A percentile compares a stretch with the other conserved stretches of the same genome.
These are phyloP conservation scores for Hystrix cristata DNA, from an alignment of 2,113 vertebrate genomes.

Conservation along the genomic window DNA sequence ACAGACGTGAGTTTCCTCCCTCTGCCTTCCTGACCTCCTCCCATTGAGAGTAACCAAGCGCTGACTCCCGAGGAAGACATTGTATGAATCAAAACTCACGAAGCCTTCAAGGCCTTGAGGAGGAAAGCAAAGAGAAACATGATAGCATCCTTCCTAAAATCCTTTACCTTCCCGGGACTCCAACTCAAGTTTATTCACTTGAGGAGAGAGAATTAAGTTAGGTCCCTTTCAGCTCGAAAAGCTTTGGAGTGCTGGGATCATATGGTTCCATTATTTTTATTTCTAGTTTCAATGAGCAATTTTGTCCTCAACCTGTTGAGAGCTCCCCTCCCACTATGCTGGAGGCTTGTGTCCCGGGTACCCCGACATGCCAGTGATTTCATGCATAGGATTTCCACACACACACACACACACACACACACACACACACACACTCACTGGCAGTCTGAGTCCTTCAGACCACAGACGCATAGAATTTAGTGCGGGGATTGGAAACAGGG, in stretches of 20 bases:
- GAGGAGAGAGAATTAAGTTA: slow-evolving; percentile 29
- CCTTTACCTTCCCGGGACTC: neutral
- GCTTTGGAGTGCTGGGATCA: slow-evolving; percentile 59
- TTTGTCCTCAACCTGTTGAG: slow-evolving; percentile 29
- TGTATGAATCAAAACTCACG: slow-evolving; percentile 29
- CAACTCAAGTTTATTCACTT: neutral
- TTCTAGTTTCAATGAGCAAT: slow-evolving; percentile 64
- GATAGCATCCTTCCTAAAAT: slow-evolving; percentile 3
- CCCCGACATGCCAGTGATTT: neutral
- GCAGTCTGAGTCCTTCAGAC: neutral
- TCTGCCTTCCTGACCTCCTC: neutral
- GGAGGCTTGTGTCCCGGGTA: neutral
- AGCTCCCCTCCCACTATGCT: neutral
- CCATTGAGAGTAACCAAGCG: neutral
- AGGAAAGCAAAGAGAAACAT: slow-evolving; percentile 54
- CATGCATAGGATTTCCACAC: neutral
- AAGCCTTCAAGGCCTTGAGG: neutral
- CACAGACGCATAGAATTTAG: neutral
- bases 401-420: fast-evolving
- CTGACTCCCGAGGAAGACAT: slow-evolving; percentile 5
- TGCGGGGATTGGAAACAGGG: neutral
- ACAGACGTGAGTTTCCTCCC: neutral
- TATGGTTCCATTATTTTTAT: slow-evolving; percentile 67
- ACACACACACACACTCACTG: neutral
- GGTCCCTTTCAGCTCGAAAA: slow-evolving; percentile 62